Percentiles rank a stretch among this genome's conserved stretches.
Conservation (phyloP, 1,140 invertebrate genomes). For the Drosophila baimaii region DNA sequence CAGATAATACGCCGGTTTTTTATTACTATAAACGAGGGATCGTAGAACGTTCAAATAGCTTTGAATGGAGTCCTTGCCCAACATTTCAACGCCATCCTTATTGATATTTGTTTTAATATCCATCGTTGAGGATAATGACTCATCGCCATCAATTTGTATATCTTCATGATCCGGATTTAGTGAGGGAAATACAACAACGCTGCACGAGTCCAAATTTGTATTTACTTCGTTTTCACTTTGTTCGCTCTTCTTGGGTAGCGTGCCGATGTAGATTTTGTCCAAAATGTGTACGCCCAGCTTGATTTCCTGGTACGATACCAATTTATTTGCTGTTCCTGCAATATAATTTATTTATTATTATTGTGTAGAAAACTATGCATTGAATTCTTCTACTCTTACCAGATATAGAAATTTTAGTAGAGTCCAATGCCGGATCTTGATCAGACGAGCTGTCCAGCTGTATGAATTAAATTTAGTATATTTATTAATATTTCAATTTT, state of each 20-base stretch:
- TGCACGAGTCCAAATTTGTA: conserved; percentile 92
- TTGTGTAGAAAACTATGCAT: neutral
- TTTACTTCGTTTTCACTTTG: conserved; percentile 62
- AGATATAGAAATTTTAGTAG: conserved; percentile 42
- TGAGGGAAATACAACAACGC: conserved; percentile 95
- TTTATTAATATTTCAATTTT: conserved; percentile 22
- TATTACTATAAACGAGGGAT: conserved; percentile 96
- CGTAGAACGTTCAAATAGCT: conserved; percentile 92
- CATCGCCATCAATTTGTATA: conserved; percentile 79
- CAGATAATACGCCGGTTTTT: conserved; percentile 96
- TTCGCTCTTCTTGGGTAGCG: conserved; percentile 76
- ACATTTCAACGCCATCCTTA: conserved; percentile 92
- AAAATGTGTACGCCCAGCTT: conserved; percentile 81
- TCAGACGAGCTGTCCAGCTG: conserved; percentile 17
- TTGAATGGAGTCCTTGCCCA: conserved; percentile 92
- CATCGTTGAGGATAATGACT: conserved; percentile 76
- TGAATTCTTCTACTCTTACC: conserved; percentile 26
- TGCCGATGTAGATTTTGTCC: conserved; percentile 65
- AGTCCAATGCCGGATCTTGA: conserved; percentile 26
- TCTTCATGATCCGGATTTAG: conserved; percentile 97
- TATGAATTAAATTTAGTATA: conserved; percentile 1
- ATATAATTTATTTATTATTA: neutral
- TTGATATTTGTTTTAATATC: conserved; percentile 83
- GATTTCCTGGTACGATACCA: conserved; percentile 83
- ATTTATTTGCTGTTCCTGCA: conserved; percentile 75